These are phyloP conservation scores for Sparus aurata DNA, from an alignment of 2,797 vertebrate genomes.

Conservation along the genomic window DNA sequence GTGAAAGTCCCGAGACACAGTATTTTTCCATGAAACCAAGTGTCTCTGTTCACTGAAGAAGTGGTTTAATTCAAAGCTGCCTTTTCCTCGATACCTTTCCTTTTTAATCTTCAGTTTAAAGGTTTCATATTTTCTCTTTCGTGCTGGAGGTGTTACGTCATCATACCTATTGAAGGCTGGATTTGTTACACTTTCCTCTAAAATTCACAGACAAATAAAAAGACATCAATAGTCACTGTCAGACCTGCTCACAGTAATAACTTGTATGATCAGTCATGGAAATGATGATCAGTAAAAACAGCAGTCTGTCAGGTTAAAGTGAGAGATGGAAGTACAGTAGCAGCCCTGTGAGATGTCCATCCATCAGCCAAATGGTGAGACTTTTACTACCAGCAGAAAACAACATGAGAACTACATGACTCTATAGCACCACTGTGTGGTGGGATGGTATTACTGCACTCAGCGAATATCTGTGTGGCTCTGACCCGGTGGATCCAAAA, in stretches of 20 bases:
- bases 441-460: not conserved
- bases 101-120: not conserved
- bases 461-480: constrained; percentile 43
- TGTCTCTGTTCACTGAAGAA: not conserved
- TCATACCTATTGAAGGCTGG: constrained; percentile 48
- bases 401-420: not conserved
- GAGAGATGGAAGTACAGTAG: constrained; percentile 5
- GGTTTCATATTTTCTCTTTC: not conserved
- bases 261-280: not conserved
- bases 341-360: constrained; percentile 18
- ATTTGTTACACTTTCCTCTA: constrained; percentile 24
- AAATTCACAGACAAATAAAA: constrained; percentile 29
- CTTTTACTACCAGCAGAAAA: constrained; percentile 18
- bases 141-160: not conserved
- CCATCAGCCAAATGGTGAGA: not conserved
- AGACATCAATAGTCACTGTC: constrained; percentile 13
- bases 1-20: too few relatives aligned
- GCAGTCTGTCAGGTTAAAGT: not conserved
- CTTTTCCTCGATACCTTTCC: not conserved
- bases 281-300: constrained; percentile 15
- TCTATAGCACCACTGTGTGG: constrained; percentile 9
- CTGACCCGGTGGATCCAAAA: constrained; percentile 30
- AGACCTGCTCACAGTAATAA: constrained; percentile 26
- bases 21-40: not conserved
- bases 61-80: not conserved